Evolutionary conservation across 2,113 vertebrate species (phyloP).

Genomic region (Alaudala cheleensis): DNA sequence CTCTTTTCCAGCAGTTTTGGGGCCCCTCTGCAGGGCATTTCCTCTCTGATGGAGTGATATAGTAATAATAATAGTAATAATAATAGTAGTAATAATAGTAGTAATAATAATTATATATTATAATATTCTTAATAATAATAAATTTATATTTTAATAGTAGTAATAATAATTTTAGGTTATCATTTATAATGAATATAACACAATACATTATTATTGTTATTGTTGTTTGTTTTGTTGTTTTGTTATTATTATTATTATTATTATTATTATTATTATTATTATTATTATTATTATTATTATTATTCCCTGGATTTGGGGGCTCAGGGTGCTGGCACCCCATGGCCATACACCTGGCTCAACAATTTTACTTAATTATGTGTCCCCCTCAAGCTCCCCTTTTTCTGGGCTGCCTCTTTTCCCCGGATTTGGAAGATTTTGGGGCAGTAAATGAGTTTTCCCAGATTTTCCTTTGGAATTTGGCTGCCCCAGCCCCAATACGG

Average conservation of each 20-base stretch:
- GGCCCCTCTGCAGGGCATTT: fast-evolving
- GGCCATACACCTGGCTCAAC: fast-evolving
- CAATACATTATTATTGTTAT: no score
- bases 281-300: neutral
- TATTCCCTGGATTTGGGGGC: neutral
- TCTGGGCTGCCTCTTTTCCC: neutral
- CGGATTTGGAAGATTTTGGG: neutral
- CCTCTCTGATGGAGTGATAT: neutral
- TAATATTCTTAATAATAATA: no score
- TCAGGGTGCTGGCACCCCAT: neutral
- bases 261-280: neutral
- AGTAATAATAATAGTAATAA: no score
- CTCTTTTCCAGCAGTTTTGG: neutral
- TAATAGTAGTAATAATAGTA: no score
- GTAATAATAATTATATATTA: no score
- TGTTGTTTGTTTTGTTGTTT: no score
- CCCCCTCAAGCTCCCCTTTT: neutral
- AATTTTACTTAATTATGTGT: neutral
- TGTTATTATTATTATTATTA: no score
- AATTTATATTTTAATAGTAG: no score
- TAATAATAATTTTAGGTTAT: no score
- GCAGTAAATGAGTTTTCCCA: neutral
- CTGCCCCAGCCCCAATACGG: neutral
- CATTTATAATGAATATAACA: no score
- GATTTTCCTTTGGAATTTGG: neutral